phyloP scores from a whole-genome alignment of 1,140 invertebrate species.

The Psix sp. region DNA sequence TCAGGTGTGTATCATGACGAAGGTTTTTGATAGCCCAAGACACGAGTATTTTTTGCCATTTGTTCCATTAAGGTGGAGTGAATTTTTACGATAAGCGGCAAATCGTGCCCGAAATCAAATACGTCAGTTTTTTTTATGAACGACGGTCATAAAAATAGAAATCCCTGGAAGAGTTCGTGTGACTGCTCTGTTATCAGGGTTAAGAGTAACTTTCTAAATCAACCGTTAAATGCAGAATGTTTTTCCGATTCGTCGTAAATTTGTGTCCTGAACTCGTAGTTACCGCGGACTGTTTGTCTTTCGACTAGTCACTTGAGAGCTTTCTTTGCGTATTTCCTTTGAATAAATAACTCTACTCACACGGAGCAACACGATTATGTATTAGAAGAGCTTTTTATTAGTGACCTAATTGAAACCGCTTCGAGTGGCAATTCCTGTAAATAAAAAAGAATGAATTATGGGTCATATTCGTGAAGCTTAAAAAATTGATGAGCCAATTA shows the following conservation, averaged over 20 bases:
- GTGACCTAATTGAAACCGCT: conserved; percentile 11
- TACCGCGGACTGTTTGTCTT: conserved; percentile 35
- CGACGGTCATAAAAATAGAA: conserved; percentile 29
- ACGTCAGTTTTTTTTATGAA: conserved; percentile 16
- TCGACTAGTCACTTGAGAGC: conserved; percentile 10
- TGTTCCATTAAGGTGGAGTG: conserved; percentile 32
- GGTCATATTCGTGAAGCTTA: too few species aligned
- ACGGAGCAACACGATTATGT: neutral
- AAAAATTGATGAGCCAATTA: too few species aligned
- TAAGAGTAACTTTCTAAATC: conserved; percentile 26
- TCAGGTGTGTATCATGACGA: conserved; percentile 20
- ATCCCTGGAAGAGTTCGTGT: conserved; percentile 27
- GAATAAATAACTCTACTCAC: conserved; percentile 35
- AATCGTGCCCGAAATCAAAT: conserved; percentile 47
- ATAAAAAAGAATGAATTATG: too few species aligned
- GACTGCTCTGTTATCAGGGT: conserved; percentile 31
- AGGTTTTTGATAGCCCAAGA: conserved; percentile 19
- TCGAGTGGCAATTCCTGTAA: conserved; percentile 1
- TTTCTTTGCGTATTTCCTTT: conserved; percentile 21
- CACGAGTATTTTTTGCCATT: conserved; percentile 26
- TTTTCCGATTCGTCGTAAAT: conserved; percentile 55
- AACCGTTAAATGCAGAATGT: conserved; percentile 51
- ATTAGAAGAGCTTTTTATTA: neutral
- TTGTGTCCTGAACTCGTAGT: conserved; percentile 18
- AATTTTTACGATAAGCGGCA: conserved; percentile 47